A percentile compares a stretch with the other conserved stretches of the same genome.
phyloP scores from a whole-genome alignment of 1,140 invertebrate genomes.

The Lordiphosa mommai region DNA sequence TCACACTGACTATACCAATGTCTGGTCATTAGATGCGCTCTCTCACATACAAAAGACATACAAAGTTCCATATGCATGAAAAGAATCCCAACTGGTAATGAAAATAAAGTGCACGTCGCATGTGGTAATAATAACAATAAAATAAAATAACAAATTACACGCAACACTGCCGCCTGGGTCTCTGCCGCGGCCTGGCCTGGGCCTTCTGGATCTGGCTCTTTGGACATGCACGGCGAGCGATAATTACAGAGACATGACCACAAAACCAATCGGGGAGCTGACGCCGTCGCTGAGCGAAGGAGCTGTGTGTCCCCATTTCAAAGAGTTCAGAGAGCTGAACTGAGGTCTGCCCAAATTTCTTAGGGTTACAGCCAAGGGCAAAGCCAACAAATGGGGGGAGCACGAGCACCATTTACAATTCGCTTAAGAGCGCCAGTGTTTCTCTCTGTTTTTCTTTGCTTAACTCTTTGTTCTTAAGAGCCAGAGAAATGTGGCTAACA shows the following conservation, averaged over 20 bases:
- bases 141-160: conserved; percentile 79
- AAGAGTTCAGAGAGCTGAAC: conserved; percentile 3
- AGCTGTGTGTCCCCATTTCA: conserved; percentile 66
- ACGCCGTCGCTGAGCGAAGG: conserved; percentile 16
- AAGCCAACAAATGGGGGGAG: too few relatives aligned
- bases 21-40: conserved; percentile 44
- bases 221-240: conserved; percentile 56
- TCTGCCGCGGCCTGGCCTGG: conserved; percentile 6
- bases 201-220: conserved; percentile 12
- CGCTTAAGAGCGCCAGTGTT: conserved; percentile 8
- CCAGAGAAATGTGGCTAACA: conserved; percentile 37
- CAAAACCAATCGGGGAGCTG: conserved; percentile 54
- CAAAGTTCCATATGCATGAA: conserved; percentile 71
- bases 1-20: conserved; percentile 35
- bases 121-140: conserved; percentile 79
- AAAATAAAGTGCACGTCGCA: conserved; percentile 78
- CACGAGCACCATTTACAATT: conserved; percentile 36
- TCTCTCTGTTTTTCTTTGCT: conserved; percentile 13
- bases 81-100: conserved; percentile 75
- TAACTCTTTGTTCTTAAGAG: conserved; percentile 65
- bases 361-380: conserved; percentile 48
- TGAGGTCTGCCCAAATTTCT: conserved; percentile 17
- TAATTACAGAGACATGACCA: conserved; percentile 70
- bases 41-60: conserved; percentile 29
- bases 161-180: conserved; percentile 62